Evolutionary conservation across 2,797 vertebrate genomes (phyloP).

Genomic region (Sebastes hubbsi): DNA sequence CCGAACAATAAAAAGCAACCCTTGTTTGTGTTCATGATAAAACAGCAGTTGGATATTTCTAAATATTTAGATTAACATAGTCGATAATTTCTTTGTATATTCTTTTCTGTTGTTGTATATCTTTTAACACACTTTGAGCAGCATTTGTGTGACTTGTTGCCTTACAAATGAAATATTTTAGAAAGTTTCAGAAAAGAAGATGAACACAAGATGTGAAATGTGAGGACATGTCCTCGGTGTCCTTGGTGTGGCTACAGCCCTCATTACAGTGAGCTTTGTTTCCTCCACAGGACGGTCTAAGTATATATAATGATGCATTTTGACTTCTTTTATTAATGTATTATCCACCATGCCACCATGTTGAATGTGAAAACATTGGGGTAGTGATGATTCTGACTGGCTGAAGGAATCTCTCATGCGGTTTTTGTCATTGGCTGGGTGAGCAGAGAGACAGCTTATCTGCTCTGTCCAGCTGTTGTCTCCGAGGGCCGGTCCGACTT

Average conservation of each 20-base stretch:
- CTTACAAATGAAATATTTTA: neutral
- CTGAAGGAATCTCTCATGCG: neutral
- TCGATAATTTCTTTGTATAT: no score
- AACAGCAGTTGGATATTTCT: no score
- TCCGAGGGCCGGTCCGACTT: conserved; percentile 51
- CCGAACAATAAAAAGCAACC: no score
- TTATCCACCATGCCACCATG: neutral
- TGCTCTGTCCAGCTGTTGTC: conserved; percentile 54
- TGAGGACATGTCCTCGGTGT: neutral
- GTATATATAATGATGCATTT: neutral
- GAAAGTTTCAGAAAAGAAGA: neutral
- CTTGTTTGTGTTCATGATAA: no score
- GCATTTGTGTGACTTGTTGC: neutral
- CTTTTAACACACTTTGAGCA: no score
- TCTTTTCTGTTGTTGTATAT: no score
- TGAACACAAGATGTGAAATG: neutral
- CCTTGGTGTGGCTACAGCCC: neutral
- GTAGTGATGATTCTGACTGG: neutral
- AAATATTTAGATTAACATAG: no score
- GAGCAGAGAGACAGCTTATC: conserved; percentile 56
- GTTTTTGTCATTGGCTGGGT: neutral
- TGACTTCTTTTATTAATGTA: neutral
- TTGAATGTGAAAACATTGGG: neutral
- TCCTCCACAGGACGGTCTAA: neutral
- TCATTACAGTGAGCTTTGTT: neutral